phyloP scores from a whole-genome alignment of 1,140 invertebrate genomes.

The Bombus turneri region DNA sequence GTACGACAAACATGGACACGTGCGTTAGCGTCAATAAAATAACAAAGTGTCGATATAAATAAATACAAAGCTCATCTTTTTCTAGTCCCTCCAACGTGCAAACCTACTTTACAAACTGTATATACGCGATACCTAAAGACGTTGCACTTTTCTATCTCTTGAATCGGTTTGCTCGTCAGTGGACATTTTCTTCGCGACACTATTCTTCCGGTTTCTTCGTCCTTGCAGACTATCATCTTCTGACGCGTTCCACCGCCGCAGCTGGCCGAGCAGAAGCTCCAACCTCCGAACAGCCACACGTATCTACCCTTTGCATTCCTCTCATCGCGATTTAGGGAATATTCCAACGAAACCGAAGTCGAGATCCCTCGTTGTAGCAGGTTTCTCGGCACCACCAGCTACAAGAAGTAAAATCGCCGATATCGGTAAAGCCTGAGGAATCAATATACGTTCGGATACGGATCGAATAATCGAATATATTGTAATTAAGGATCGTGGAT shows the following conservation, averaged over 20 bases:
- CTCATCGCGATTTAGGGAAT: conserved; percentile 74
- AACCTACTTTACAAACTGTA: too few species aligned
- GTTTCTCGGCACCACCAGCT: conserved; percentile 64
- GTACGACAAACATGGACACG: too few species aligned
- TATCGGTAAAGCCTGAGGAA: not conserved
- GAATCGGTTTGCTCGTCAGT: conserved; percentile 77
- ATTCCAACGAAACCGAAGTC: conserved; percentile 72
- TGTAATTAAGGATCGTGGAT: too few species aligned
- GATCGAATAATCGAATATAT: not conserved
- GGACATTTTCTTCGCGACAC: conserved; percentile 82
- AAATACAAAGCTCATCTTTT: too few species aligned
- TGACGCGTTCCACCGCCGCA: conserved; percentile 84
- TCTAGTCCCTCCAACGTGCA: too few species aligned
- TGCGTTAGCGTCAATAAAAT: too few species aligned
- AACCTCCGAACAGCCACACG: conserved; percentile 83
- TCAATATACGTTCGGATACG: not conserved
- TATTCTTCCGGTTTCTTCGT: conserved; percentile 80
- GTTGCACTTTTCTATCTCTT: conserved; percentile 81
- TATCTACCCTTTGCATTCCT: conserved; percentile 78
- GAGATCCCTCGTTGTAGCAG: conserved; percentile 68
- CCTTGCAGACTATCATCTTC: conserved; percentile 82
- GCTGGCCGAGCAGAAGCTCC: conserved; percentile 83
- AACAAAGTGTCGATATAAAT: too few species aligned
- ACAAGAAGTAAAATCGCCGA: conserved; percentile 2
- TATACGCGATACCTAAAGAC: conserved; percentile 78